Evolutionary conservation across 2,888 invertebrate species (phyloP), one percentile per base, ranked within the genome.

Genomic region (Thalpophila matura): DNA sequence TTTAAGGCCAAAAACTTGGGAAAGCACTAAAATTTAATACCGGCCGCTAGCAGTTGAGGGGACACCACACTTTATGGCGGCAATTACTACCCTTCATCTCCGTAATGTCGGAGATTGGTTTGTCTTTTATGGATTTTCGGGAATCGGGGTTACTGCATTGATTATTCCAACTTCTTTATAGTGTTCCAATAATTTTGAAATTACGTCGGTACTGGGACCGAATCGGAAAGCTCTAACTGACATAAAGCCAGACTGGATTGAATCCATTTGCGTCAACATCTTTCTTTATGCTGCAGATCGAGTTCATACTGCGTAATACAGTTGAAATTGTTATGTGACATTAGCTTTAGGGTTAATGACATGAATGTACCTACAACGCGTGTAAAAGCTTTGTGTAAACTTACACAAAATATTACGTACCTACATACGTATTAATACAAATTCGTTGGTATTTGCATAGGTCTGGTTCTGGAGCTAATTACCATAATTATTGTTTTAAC

Each of bases 31-130:
- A 94, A 91, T 92, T 91, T 94, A 90, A 94, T 91, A 92, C 86
- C 86, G 85, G 75, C 83, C 85, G 78, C 77, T 84, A 83, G 81
- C 86, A 86, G 86, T 89, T 90, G 84, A 82, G 86, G 86, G 87
- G 90, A 90, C 90, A 92, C 89, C 91, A 87, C 91, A 89, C 78
- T 94, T 94, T 93, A 94, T 90, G 82, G 87, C 79, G 65, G 87
- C 93, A 91, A 94, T 94, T 92, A 91, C 92, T 89, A 91, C 87
- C 91, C 90, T 90, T 92, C 92, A 90, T 91, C 89, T 89, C 83
- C 81, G 86, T 89, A 91, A 91, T 88, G 85, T 84, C 86, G 86
- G 83, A 88, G 89, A 93, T 92, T 91, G 92, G 88, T 88, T 87
- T 82, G 85, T 84, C 86, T 89, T 92, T 93, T 91, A 94, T 91